Conservation (phyloP, 1,140 invertebrate genomes). For the Calycopis cecrops region DNA sequence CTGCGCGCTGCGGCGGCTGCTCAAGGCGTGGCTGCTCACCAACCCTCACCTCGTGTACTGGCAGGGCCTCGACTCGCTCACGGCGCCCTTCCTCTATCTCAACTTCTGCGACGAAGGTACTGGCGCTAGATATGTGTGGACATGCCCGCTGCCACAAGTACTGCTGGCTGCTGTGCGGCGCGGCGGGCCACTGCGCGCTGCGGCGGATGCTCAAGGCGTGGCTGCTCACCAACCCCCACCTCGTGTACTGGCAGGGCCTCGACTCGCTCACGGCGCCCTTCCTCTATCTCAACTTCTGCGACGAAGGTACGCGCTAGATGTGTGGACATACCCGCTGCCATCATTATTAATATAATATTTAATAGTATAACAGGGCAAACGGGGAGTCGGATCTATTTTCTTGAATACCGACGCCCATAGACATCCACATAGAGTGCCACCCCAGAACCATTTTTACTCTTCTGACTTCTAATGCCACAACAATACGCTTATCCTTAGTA, state of each 20-base stretch:
- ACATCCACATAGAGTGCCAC: no score
- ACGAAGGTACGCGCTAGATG: conserved; percentile 95
- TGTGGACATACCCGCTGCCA: conserved; percentile 99
- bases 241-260: conserved; percentile 99
- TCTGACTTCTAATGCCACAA: no score
- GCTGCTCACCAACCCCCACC: conserved; percentile 94
- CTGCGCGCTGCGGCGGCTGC: conserved; percentile 91
- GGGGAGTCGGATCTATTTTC: no score
- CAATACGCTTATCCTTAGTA: no score
- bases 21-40: conserved; percentile 97
- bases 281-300: conserved; percentile 96
- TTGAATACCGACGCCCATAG: no score
- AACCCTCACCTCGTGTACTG: conserved; percentile 99
- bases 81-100: conserved; percentile 96
- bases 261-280: conserved; percentile 99
- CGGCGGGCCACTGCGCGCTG: conserved; percentile 92
- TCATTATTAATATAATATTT: no score
- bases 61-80: conserved; percentile 98
- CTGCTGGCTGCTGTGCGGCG: conserved; percentile 96
- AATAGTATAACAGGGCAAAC: no score
- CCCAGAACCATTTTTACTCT: no score
- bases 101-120: conserved; percentile 98
- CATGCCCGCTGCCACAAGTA: conserved; percentile 99
- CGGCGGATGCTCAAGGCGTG: conserved; percentile 97
- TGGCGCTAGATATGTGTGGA: conserved; percentile 96